Evolutionary conservation across 2,113 vertebrate genomes (phyloP), one percentile per base, ranked within the genome.

Genomic region (Aspidoscelis tigris): DNA sequence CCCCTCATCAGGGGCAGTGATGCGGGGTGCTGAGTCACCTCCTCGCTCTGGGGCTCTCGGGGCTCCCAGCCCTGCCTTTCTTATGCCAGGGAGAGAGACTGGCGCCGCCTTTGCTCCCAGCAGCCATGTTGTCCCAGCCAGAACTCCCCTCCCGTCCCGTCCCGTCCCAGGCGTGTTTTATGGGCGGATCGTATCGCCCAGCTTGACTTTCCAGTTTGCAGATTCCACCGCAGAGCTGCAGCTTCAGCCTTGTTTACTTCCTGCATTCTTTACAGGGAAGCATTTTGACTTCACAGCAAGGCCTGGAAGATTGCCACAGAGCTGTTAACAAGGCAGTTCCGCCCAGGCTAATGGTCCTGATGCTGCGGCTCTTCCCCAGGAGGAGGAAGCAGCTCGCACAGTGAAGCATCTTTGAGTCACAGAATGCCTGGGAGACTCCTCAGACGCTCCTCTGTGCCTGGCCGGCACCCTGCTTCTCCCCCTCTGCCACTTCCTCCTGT

Each of bases 171-270:
- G 44, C 44, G 26, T 33, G 14, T 64, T 70, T 22, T 14, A 26
- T n/a, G 3, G 8, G 16, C 80, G 64, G 55, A 74, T 26, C 22
- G 20, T 83, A 76, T 83, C 82, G 82, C 82, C 65, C 10, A 16
- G 50, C 66, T 41, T 44, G 83, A 61, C 76, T 84, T 84, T 84
- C 83, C 76, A 10, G 83, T 84, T 84, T 78, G 66, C 24, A 58
- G 69, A 24, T 76, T 26, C 74, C 16, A n/a, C 64, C 6, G 65
- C 64, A 26, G 64, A 69, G 44, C 44, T 41, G 73, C n/a, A 9
- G 12, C 64, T 66, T 50, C 22, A 18, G 20, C 82, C 82, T 70
- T 70, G 82, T 55, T 84, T 84, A 21, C 22, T 78, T 84, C 82
- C 82, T 58, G 66, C 39, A 50, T 3, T 68, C 47, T 70, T 58